Percentiles rank a stretch among this genome's conserved stretches.
Evolutionary conservation across 2,113 vertebrate genomes (phyloP).

Genomic region (Apteryx mantelli): DNA sequence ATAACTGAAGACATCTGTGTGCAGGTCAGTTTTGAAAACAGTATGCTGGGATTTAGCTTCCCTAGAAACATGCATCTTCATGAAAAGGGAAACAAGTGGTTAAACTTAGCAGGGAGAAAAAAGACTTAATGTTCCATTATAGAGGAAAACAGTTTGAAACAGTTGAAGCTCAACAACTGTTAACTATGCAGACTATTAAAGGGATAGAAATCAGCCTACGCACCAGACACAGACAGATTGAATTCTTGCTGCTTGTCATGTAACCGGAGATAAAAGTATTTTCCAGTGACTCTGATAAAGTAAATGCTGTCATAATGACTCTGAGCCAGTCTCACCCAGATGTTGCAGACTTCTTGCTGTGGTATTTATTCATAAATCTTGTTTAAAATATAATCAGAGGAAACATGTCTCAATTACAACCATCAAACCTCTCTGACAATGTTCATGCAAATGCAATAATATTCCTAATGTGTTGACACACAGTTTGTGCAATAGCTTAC

Average conservation of each 20-base stretch:
- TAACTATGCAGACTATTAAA: not conserved
- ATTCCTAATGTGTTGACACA: not conserved
- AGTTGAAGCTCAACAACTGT: not conserved
- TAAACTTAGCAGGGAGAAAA: not conserved
- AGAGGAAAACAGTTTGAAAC: not conserved
- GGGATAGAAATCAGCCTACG: not conserved
- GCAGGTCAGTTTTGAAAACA: not conserved
- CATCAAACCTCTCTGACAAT: conserved; percentile 16
- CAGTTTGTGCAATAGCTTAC: not conserved
- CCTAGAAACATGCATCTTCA: not conserved
- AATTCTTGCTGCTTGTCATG: conserved; percentile 32
- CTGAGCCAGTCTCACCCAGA: not conserved
- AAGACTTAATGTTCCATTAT: not conserved
- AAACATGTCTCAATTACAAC: conserved; percentile 36
- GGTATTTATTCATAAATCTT: conserved; percentile 55
- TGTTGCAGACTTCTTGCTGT: conserved; percentile 22
- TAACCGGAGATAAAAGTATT: conserved; percentile 37
- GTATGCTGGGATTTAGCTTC: not conserved
- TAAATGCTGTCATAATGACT: conserved; percentile 37
- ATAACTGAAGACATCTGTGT: not conserved
- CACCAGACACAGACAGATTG: not conserved
- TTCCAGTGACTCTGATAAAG: conserved; percentile 22
- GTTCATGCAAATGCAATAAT: conserved; percentile 14
- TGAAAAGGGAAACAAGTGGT: not conserved
- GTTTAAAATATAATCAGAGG: conserved; percentile 46